Evolutionary conservation across 2,888 invertebrate species (phyloP).

Genomic region (Tridacna crocea): DNA sequence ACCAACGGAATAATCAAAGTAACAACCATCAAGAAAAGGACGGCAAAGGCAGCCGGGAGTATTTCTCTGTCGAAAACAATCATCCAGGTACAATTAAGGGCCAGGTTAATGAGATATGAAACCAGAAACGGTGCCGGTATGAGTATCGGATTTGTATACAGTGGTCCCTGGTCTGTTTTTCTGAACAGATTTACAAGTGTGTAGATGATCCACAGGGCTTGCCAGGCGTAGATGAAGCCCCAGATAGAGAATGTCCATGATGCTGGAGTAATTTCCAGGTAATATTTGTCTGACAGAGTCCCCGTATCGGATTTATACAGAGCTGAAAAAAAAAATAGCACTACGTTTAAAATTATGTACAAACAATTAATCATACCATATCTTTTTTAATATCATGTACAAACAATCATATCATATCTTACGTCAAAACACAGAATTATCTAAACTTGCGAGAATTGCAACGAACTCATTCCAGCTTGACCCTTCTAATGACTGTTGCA

Average conservation of each 20-base stretch:
- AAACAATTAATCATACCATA: neutral
- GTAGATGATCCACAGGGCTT: constrained; percentile 75
- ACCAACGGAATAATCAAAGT: constrained; percentile 74
- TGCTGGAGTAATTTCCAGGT: constrained; percentile 74
- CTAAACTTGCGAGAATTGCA: neutral
- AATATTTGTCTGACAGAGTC: constrained; percentile 69
- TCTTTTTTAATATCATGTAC: neutral
- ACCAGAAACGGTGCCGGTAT: constrained; percentile 72
- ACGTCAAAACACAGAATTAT: neutral
- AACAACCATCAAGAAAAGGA: constrained; percentile 65
- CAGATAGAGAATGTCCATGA: constrained; percentile 76
- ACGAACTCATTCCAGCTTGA: too few relatives aligned
- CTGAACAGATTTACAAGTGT: constrained; percentile 74
- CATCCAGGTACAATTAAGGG: constrained; percentile 77
- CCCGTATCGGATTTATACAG: constrained; percentile 70
- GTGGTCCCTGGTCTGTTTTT: constrained; percentile 66
- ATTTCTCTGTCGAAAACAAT: constrained; percentile 77
- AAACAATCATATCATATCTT: neutral
- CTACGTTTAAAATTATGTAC: too few relatives aligned
- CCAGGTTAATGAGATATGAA: constrained; percentile 67
- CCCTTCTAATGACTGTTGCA: too few relatives aligned
- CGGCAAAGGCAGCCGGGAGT: constrained; percentile 64
- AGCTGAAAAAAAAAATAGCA: constrained; percentile 50
- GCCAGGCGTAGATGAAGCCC: constrained; percentile 77
- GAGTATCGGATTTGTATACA: constrained; percentile 73